Percentiles rank a stretch among this genome's conserved stretches.
Evolutionary conservation across 2,797 vertebrate genomes (phyloP).

Genomic region (Bovichtus variegatus): DNA sequence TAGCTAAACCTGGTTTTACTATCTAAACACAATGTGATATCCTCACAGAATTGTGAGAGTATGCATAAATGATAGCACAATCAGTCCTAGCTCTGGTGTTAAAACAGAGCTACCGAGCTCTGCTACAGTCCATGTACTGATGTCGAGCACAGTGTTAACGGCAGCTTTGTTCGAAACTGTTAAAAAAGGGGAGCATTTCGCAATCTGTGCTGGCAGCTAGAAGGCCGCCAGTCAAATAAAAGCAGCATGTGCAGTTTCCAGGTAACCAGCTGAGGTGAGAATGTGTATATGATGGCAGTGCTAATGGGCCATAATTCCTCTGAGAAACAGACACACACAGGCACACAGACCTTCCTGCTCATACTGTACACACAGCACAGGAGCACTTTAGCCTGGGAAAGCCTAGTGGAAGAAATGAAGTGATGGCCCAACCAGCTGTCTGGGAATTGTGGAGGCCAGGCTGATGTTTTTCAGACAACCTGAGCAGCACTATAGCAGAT

Average conservation of each 20-base stretch:
- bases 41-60: conserved; percentile 9
- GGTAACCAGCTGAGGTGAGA: conserved; percentile 69
- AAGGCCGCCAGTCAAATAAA: conserved; percentile 60
- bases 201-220: conserved; percentile 42
- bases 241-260: conserved; percentile 74
- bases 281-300: conserved; percentile 60
- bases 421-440: conserved; percentile 74
- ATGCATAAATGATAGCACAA: conserved; percentile 27
- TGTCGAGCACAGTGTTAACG: conserved; percentile 16
- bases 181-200: conserved; percentile 38
- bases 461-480: conserved; percentile 66
- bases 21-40: conserved; percentile 52
- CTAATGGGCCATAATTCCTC: conserved; percentile 76
- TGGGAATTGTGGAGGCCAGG: conserved; percentile 42
- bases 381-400: conserved; percentile 49
- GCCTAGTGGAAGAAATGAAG: conserved; percentile 51
- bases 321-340: conserved; percentile 36
- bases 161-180: conserved; percentile 44
- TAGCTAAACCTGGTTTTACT: conserved; percentile 38
- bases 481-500: conserved; percentile 67
- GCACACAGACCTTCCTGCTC: conserved; percentile 39
- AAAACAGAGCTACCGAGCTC: conserved; percentile 10
- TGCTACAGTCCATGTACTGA: conserved; percentile 19
- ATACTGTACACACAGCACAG: conserved; percentile 63
- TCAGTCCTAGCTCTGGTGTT: not conserved